These are phyloP conservation scores for Toxotes jaculatrix DNA, from an alignment of 2,113 vertebrate genomes.

Conservation along the genomic window DNA sequence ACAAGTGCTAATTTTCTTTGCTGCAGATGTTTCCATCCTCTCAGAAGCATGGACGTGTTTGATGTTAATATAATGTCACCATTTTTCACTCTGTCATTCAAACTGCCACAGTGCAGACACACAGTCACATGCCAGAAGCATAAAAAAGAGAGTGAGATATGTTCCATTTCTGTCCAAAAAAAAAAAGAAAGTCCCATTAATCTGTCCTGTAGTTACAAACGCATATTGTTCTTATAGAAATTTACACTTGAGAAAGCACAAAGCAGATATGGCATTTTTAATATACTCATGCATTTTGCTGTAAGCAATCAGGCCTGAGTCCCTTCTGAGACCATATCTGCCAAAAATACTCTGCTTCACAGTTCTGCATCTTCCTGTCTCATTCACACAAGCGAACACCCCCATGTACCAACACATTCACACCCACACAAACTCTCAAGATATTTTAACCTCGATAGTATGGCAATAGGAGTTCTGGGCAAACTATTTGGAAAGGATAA, in stretches of 20 bases:
- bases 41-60: slow-evolving; percentile 21
- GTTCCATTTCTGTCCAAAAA: not conserved
- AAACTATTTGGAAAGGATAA: not conserved
- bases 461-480: not conserved
- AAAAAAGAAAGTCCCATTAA: slow-evolving; percentile 7
- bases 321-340: slow-evolving; percentile 13
- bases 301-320: not conserved
- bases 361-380: not conserved
- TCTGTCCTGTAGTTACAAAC: slow-evolving; percentile 19
- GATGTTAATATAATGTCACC: slow-evolving; percentile 32
- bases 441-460: not conserved
- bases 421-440: not conserved
- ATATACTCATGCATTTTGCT: slow-evolving; percentile 4
- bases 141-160: not conserved
- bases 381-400: not conserved
- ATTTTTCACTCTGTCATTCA: slow-evolving; percentile 34
- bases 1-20: slow-evolving; percentile 11
- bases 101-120: not conserved
- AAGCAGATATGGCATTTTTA: not conserved
- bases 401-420: slow-evolving; percentile 6
- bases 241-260: not conserved
- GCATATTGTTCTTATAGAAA: not conserved
- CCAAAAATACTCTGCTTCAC: not conserved
- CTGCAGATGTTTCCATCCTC: not conserved
- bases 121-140: slow-evolving; percentile 2